Evolutionary conservation across 2,888 invertebrate genomes (phyloP), one percentile per base, ranked within the genome.

Genomic region (Miltochrista miniata): DNA sequence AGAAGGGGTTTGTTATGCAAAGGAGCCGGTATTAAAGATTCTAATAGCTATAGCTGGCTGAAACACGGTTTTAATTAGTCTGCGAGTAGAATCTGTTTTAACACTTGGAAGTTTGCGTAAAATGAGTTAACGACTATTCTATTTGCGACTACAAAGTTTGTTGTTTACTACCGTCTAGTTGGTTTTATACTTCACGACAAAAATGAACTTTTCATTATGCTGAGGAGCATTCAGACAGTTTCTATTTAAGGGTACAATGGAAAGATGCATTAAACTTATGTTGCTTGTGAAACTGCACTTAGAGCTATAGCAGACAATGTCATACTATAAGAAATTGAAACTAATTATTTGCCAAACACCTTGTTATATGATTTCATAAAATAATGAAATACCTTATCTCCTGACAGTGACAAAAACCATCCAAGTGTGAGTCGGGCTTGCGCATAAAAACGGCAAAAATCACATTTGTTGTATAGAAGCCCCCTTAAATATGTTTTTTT

Each of bases 1-100:
- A 74, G 65, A 70, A 59, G 56, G 70, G 70, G 69, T 70, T 72
- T 76, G 76, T 80, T 79, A 75, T 75, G 77, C 74, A 67, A 76
- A 78, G 75, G 74, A 53, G 50, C 34, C 37, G 47, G 55, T 64
- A 53, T 59, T 53, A 58, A 59, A 55, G 51, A 58, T 56, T 59
- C 65, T 63, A 59, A 70, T 68, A 49, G 55, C 51, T 42, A 31
- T 49, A 52, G 56, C 50, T 29, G 49, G 36, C 53, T 70, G 56
- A 67, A 64, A 65, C 72, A 70, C 60, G 63, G 55, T 59, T 68
- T 65, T 72, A 67, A 70, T 70, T 67, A 72, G 63, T 56, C 48
- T 40, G 56, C 38, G 45, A 44, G 59, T 44, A 50, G 51, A 64
- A 60, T 64, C 57, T 45, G 61, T 64, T 61, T 62, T 49, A 59